Evolutionary conservation across 1,140 invertebrate genomes (phyloP).

Genomic region (Pectinophora gossypiella): DNA sequence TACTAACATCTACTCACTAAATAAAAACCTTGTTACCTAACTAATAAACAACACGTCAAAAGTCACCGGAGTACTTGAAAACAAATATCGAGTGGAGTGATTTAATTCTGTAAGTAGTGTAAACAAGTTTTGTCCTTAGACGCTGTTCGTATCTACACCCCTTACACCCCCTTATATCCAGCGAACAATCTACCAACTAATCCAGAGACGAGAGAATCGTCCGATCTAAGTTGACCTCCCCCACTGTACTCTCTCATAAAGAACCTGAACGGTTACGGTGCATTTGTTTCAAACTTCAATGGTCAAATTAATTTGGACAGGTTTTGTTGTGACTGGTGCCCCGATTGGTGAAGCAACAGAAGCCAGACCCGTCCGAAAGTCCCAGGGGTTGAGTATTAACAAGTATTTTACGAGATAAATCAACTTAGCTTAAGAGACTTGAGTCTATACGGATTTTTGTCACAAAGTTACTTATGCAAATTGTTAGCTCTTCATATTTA

Average conservation of each 20-base stretch:
- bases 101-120: slow-evolving; percentile 68
- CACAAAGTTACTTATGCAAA: background rate
- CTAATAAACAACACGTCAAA: slow-evolving; percentile 9
- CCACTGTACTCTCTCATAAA: too few relatives aligned
- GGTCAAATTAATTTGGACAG: too few relatives aligned
- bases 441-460: slow-evolving; percentile 51
- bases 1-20: too few relatives aligned
- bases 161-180: slow-evolving; percentile 25
- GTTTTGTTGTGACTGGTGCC: too few relatives aligned
- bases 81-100: slow-evolving; percentile 44
- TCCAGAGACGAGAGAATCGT: slow-evolving; percentile 35
- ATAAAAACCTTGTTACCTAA: too few relatives aligned
- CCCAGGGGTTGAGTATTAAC: slow-evolving; percentile 62
- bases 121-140: slow-evolving; percentile 68
- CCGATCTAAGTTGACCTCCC: slow-evolving; percentile 23
- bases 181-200: slow-evolving; percentile 32
- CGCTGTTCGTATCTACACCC: slow-evolving; percentile 29
- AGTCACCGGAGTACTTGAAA: slow-evolving; percentile 26
- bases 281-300: too few relatives aligned
- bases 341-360: slow-evolving; percentile 26
- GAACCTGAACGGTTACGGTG: too few relatives aligned
- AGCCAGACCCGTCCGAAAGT: slow-evolving; percentile 43
- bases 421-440: slow-evolving; percentile 62
- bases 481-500: background rate
- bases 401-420: slow-evolving; percentile 72